Base-by-base conservation (phyloP, 2,797 vertebrate species). In the Botia kubotai region DNA sequence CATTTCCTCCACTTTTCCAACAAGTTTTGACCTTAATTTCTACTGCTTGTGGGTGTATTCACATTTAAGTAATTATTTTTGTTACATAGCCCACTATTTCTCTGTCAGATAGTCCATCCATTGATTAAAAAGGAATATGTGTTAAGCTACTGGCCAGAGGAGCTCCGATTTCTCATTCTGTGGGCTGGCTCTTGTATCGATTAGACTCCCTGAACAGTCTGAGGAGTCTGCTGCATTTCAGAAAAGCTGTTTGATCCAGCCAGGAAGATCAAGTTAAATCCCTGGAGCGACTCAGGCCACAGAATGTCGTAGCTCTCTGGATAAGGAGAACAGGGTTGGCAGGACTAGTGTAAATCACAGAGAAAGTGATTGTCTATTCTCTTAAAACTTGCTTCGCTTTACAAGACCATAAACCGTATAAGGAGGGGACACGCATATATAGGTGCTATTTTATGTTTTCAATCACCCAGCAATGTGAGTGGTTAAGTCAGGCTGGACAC, bases 211-310 rank as follows among this genome's bases (percentile, higher is more conserved):
- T 58, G 43, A 72, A 53, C 43, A 53, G 76, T 19, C 7, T 46
- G 65, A 52, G 33, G 16, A 77, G 73, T 79, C 33, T 60, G 62
- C 19, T 11, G 57, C 13, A 13, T 72, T 79, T 68, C 4, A 71
- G 78, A 75, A 36, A 65, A 81, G 67, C 82, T 78, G 53, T 55
- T 78, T 52, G 60, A 84, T 74, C 85, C 82, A 63, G 73, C 48
- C 75, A 65, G 63, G 74, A 83, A 66, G 57, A 77, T 83, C 70
- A 81, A 87, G 53, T 70, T n/a, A 46, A 48, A 68, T 68, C 81
- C 84, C 77, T 21, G 72, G 77, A 83, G 83, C 26, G 33, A 48
- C 60, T 63, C 48, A 6, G 72, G 72, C 50, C 57, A 50, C 36
- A 65, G 57, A 79, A 52, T 14, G 46, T 26, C 58, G 39, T n/a